Evolutionary conservation across 2,888 invertebrate species (phyloP).

Genomic region (Polymixis flavicincta): DNA sequence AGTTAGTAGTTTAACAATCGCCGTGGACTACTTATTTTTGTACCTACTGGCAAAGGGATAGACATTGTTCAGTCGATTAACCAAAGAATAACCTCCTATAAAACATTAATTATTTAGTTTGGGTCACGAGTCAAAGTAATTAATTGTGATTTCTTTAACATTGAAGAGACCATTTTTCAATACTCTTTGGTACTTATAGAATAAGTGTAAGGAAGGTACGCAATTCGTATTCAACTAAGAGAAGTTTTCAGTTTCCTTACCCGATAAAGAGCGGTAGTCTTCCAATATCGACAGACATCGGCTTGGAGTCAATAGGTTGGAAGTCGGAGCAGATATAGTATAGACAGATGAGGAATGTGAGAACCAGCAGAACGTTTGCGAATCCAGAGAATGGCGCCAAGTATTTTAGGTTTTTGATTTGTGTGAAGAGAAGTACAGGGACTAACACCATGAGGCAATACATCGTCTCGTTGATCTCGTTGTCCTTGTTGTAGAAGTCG

Average conservation of each 20-base stretch:
- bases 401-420: slow-evolving; percentile 94
- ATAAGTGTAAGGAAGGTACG: not conserved
- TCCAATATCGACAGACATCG: slow-evolving; percentile 89
- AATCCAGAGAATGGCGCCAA: slow-evolving; percentile 97
- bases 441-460: slow-evolving; percentile 85
- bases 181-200: not conserved
- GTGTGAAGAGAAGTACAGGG: slow-evolving; percentile 85
- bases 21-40: not conserved
- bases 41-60: not conserved
- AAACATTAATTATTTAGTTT: too few relatives aligned
- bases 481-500: slow-evolving; percentile 70
- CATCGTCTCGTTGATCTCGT: slow-evolving; percentile 73
- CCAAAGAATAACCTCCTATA: too few relatives aligned
- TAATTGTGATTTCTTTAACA: not conserved
- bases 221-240: not conserved
- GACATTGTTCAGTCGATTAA: not conserved
- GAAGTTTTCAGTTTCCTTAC: slow-evolving; percentile 73
- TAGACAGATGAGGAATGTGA: slow-evolving; percentile 95
- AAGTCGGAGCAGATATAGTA: slow-evolving; percentile 94
- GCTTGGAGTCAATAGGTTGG: slow-evolving; percentile 84
- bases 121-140: not conserved
- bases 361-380: slow-evolving; percentile 95
- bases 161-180: not conserved
- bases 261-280: slow-evolving; percentile 96
- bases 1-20: not conserved